A percentile compares a stretch with the other conserved stretches of the same genome.
Conservation (phyloP, 2,113 vertebrate genomes). For the Xenopus laevis region DNA sequence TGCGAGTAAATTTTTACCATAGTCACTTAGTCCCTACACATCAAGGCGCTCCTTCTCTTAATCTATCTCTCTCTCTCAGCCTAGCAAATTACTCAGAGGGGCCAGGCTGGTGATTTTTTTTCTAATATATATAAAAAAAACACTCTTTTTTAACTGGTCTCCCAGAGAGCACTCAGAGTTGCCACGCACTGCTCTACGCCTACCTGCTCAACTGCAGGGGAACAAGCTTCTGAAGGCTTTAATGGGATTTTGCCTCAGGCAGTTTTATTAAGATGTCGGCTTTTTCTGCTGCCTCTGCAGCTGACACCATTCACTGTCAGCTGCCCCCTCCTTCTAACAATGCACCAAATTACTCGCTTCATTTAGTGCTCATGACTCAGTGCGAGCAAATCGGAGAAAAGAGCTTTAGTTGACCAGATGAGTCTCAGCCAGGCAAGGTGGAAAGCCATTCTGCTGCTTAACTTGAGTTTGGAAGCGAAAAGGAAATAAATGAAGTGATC, state of each 20-base stretch:
- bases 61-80: conserved; percentile 60
- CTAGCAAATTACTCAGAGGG: conserved; percentile 80
- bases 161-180: conserved; percentile 79
- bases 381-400: conserved; percentile 71
- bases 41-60: conserved; percentile 51
- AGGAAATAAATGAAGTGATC: conserved; percentile 55
- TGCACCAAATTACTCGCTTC: conserved; percentile 80
- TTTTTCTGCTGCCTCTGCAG: conserved; percentile 99
- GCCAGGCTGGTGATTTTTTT: conserved; percentile 62
- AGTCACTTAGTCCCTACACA: conserved; percentile 56
- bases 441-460: conserved; percentile 63
- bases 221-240: conserved; percentile 99
- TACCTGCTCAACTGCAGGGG: conserved; percentile 98
- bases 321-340: conserved; percentile 72
- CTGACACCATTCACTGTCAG: conserved; percentile 95
- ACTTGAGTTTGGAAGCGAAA: conserved; percentile 47
- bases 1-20: conserved; percentile 45
- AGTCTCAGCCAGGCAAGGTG: conserved; percentile 65
- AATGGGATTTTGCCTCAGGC: conserved; percentile 99
- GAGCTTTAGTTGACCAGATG: conserved; percentile 73
- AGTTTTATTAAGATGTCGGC: conserved; percentile 99
- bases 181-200: conserved; percentile 68
- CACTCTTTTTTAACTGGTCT: conserved; percentile 72
- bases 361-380: conserved; percentile 78
- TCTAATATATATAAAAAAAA: conserved; percentile 49